Conservation (phyloP, 2,888 invertebrate species). For the Octodonta nipae region DNA sequence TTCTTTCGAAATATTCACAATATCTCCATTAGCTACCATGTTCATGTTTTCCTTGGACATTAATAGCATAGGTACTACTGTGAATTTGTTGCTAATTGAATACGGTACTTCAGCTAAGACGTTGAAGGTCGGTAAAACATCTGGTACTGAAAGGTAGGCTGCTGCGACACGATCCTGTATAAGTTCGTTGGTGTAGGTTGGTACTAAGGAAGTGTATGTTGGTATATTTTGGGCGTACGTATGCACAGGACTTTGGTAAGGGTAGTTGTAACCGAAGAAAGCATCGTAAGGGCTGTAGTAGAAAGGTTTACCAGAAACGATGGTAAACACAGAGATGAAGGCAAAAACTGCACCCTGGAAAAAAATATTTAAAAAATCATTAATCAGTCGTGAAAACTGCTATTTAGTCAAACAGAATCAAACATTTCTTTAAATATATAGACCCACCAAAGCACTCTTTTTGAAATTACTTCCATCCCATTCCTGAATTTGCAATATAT, state of each 20-base stretch:
- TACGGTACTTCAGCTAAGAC: constrained; percentile 29
- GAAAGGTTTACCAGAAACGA: no score
- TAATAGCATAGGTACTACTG: constrained; percentile 31
- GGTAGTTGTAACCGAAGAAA: constrained; percentile 10
- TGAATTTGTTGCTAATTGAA: constrained; percentile 26
- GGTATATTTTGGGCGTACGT: constrained; percentile 11
- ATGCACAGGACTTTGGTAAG: constrained; percentile 7
- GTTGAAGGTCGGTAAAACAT: constrained; percentile 23
- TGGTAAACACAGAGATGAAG: no score
- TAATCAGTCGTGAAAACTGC: no score
- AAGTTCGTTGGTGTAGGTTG: constrained; percentile 9
- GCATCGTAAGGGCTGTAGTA: constrained; percentile 14
- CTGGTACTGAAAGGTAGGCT: constrained; percentile 12
- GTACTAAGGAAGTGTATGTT: constrained; percentile 8
- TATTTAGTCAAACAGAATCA: no score
- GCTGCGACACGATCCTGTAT: constrained; percentile 10
- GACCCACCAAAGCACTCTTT: no score
- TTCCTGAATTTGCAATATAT: no score
- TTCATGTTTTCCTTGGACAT: constrained; percentile 29
- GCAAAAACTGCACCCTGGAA: no score
- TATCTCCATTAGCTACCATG: constrained; percentile 29
- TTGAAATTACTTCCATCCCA: no score
- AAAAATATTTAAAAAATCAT: no score
- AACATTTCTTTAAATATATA: no score
- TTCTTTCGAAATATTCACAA: constrained; percentile 30